Conservation (phyloP, 2,113 vertebrate genomes). For the Etheostoma cragini region DNA sequence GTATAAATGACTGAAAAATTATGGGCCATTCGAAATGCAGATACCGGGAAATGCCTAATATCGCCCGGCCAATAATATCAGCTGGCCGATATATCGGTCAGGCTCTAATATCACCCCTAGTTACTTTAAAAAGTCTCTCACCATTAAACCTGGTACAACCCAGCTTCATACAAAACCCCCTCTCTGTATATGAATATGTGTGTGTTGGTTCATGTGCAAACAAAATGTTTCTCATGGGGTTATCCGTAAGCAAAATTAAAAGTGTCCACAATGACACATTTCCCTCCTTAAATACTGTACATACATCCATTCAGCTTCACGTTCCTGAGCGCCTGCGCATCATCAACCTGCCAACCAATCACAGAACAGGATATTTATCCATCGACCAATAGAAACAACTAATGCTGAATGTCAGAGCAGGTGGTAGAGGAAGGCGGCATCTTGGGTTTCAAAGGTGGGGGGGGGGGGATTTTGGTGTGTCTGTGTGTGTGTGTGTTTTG, state of each 20-base stretch:
- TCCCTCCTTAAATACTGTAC: constrained; percentile 53
- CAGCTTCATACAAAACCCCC: background rate
- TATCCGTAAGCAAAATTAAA: constrained; percentile 39
- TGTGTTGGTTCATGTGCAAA: background rate
- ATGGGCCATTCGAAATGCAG: no score
- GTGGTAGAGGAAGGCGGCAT: constrained; percentile 42
- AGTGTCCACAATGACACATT: constrained; percentile 45
- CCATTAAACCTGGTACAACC: background rate
- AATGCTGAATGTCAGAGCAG: constrained; percentile 49
- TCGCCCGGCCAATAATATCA: no score
- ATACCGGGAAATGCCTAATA: no score
- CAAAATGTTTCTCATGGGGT: constrained; percentile 4
- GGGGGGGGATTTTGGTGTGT: constrained; percentile 22
- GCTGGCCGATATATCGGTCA: no score
- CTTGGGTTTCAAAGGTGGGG: constrained; percentile 59
- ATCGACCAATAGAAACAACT: constrained; percentile 40
- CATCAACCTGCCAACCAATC: constrained; percentile 51
- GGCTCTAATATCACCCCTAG: background rate
- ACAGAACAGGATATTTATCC: constrained; percentile 13
- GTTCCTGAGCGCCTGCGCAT: constrained; percentile 11
- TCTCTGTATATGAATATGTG: background rate
- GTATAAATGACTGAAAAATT: no score
- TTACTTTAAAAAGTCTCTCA: background rate
- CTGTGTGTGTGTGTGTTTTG: constrained; percentile 35
- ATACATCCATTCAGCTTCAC: constrained; percentile 32